phyloP scores from a whole-genome alignment of 2,888 invertebrate genomes.

The Griposia aprilina region DNA sequence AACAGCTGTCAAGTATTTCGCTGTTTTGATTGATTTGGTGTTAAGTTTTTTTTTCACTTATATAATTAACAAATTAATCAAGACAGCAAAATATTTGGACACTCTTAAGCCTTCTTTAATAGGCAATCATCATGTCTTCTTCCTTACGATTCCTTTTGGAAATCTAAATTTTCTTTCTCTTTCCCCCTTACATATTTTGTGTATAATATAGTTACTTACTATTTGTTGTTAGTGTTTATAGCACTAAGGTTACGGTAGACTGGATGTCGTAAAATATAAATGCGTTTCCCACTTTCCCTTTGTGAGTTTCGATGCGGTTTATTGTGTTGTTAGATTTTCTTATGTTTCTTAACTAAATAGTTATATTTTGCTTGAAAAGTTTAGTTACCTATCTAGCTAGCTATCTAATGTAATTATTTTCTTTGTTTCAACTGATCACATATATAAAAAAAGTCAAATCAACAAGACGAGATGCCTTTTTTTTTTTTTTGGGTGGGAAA shows the following conservation, averaged over 20 bases:
- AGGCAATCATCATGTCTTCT: neutral
- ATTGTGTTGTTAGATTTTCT: conserved; percentile 53
- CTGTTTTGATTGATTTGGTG: neutral
- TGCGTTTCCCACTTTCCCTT: conserved; percentile 65
- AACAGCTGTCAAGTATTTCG: neutral
- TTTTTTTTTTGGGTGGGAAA: no score
- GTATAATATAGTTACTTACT: neutral
- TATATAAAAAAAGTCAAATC: no score
- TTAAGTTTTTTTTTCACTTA: no score
- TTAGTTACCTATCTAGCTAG: neutral
- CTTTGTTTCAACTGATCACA: no score
- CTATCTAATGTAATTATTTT: no score
- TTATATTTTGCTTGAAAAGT: neutral
- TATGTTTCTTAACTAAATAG: neutral
- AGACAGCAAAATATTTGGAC: neutral
- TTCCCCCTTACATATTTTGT: neutral
- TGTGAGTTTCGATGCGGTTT: conserved; percentile 46
- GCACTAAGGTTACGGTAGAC: conserved; percentile 52
- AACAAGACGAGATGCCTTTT: no score
- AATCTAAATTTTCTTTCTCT: neutral
- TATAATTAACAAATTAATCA: neutral
- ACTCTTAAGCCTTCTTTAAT: neutral
- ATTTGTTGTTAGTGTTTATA: conserved; percentile 43
- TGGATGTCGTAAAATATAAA: conserved; percentile 67
- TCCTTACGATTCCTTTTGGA: neutral